Conservation (phyloP, 2,888 invertebrate species). For the Campaea margaritaria region DNA sequence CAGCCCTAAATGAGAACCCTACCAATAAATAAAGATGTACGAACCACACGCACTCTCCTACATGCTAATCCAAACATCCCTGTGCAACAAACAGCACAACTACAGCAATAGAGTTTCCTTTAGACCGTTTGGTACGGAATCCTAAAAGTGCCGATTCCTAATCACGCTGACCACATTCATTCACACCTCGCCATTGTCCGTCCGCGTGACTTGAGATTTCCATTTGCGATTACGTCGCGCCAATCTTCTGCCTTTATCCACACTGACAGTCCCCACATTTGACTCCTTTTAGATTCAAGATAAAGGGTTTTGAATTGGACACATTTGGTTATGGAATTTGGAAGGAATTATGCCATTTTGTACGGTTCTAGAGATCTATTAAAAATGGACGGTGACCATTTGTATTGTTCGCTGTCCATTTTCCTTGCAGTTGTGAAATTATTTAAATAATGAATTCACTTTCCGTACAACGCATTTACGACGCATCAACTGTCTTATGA, state of each 20-base stretch:
- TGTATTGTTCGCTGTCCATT: background rate
- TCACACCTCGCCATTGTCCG: constrained; percentile 47
- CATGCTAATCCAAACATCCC: too few species aligned
- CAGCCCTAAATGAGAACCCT: too few species aligned
- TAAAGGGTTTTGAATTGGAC: constrained; percentile 39
- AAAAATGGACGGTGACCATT: too few species aligned
- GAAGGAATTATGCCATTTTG: background rate
- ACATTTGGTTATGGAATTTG: constrained; percentile 27
- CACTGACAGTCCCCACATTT: constrained; percentile 13
- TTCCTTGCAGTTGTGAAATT: background rate
- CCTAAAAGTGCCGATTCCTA: background rate
- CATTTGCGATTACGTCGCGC: constrained; percentile 42
- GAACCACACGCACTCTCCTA: too few species aligned
- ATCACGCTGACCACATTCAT: constrained; percentile 42
- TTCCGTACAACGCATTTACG: too few species aligned
- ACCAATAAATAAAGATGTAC: too few species aligned
- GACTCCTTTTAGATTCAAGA: constrained; percentile 33
- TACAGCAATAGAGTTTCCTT: too few species aligned
- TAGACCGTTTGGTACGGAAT: too few species aligned
- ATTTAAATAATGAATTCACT: background rate
- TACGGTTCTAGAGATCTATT: background rate
- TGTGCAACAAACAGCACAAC: too few species aligned
- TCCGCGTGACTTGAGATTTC: constrained; percentile 49
- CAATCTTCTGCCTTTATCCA: constrained; percentile 38
- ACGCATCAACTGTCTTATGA: background rate